These are phyloP conservation scores for Drosophila miranda DNA, from an alignment of 1,140 invertebrate species.

Conservation along the genomic window DNA sequence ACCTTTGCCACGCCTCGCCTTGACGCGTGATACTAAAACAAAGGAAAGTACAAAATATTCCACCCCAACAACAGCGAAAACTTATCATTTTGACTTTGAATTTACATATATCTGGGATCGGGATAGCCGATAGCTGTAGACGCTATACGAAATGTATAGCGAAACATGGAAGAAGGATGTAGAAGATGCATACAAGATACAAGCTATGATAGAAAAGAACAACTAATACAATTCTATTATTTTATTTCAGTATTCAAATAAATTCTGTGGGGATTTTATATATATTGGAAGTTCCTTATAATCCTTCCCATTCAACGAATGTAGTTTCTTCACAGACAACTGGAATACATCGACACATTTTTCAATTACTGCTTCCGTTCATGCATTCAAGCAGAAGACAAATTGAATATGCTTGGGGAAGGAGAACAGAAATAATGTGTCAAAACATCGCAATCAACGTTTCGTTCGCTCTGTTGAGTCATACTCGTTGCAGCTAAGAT, in stretches of 20 bases:
- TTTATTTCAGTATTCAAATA: too few relatives aligned
- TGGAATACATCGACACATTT: constrained; percentile 45
- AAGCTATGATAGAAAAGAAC: background rate
- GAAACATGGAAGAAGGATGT: background rate
- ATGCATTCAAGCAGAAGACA: constrained; percentile 41
- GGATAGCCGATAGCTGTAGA: constrained; percentile 17
- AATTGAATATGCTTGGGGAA: constrained; percentile 27
- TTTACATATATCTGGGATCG: constrained; percentile 49
- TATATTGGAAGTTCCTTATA: background rate
- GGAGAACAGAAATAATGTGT: constrained; percentile 12
- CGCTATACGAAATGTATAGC: constrained; percentile 4
- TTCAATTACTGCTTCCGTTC: constrained; percentile 72
- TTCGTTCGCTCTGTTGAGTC: constrained; percentile 18
- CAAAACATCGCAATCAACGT: constrained; percentile 27
- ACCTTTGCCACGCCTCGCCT: constrained; percentile 38
- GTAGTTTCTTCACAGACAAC: constrained; percentile 1
- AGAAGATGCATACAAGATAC: background rate
- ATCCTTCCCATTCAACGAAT: too few relatives aligned
- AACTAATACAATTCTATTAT: too few relatives aligned
- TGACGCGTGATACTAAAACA: constrained; percentile 56
- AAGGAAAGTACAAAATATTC: constrained; percentile 29
- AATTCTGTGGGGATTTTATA: background rate
- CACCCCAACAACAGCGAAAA: constrained; percentile 16
- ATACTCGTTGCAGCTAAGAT: background rate
- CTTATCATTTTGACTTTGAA: constrained; percentile 58